Evolutionary conservation across 2,888 invertebrate species (phyloP).

Genomic region (Aspidiotus destructor): DNA sequence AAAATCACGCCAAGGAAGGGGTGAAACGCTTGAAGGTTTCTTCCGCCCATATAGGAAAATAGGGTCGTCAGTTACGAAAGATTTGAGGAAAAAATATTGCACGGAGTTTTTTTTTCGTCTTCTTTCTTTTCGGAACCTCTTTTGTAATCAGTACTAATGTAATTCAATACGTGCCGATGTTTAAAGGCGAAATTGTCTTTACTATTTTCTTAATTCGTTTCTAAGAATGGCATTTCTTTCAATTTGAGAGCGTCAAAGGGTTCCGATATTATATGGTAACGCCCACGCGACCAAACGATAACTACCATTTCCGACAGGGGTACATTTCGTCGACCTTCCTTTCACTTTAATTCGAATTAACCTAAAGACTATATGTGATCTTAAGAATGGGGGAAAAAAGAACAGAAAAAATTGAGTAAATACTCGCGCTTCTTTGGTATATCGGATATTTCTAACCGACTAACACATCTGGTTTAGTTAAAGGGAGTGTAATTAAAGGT

Average conservation of each 20-base stretch:
- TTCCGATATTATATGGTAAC: slow-evolving; percentile 23
- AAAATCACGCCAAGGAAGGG: neutral
- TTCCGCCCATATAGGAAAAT: slow-evolving; percentile 1
- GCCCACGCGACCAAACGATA: slow-evolving; percentile 18
- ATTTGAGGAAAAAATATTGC: slow-evolving; percentile 12
- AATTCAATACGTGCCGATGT: slow-evolving; percentile 21
- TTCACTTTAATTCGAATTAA: slow-evolving; percentile 11
- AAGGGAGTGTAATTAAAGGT: no score
- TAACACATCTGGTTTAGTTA: no score
- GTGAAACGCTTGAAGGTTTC: neutral
- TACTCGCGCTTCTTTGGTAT: no score
- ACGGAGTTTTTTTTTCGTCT: neutral
- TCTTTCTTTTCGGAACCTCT: neutral
- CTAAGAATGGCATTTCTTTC: slow-evolving; percentile 1
- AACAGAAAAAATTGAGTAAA: no score
- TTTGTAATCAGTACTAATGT: slow-evolving; percentile 19
- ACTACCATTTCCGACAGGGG: slow-evolving; percentile 25
- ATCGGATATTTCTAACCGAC: no score
- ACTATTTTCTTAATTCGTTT: slow-evolving; percentile 12
- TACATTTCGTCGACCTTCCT: slow-evolving; percentile 1
- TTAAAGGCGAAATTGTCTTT: slow-evolving; percentile 26
- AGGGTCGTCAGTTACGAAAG: neutral
- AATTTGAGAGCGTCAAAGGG: slow-evolving; percentile 15
- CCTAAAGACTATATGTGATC: neutral
- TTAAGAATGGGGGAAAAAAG: no score